Evolutionary conservation across 2,888 invertebrate genomes (phyloP), one percentile per base, ranked within the genome.

Genomic region (Hirudinaria manillensis): DNA sequence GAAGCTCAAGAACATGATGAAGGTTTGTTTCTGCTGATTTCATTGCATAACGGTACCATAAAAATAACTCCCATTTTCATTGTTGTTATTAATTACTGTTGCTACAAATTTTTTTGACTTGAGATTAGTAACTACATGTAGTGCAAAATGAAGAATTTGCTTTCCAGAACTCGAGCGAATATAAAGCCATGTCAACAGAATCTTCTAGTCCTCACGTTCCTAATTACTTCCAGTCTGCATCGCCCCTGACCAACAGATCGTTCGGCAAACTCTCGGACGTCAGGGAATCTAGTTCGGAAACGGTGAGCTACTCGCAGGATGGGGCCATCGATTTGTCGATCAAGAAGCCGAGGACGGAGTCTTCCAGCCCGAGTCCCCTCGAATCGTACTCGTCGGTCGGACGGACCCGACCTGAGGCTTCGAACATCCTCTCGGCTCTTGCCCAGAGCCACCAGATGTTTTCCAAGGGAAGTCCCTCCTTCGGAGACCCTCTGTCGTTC

Each of bases 301-400:
- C 72, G 1, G 61, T 71, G 19, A 66, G 66, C 36, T 77, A 75
- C 61, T 75, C 77, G 24, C 74, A 75, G 45, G 78, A 78, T 36
- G 77, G 77, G 3, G 77, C 77, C 65, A 77, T 78, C n/a, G 79
- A 79, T 55, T 77, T 79, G 24, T 79, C 79, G 32, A 77, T 79
- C 65, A 79, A 79, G 75, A 79, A 79, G 45, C 74, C 76, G 7
- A 34, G 68, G 19, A 53, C 27, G 3, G 74, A 74, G 24, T 27
- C 72, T n/a, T 24, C 78, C 13, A 72, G 66, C 32, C 45, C 65
- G 32, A 72, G 55, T n/a, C 19, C 56, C 29, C 32, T 45, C 24
- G 27, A 68, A 34, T 34, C 55, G 24, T 36, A 32, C 21, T 72
- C 74, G 29, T 38, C 73, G 27, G n/a, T 66, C 34, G 53, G 56